phyloP scores from a whole-genome alignment of 2,113 vertebrate genomes.

The Vireo altiloquus region DNA sequence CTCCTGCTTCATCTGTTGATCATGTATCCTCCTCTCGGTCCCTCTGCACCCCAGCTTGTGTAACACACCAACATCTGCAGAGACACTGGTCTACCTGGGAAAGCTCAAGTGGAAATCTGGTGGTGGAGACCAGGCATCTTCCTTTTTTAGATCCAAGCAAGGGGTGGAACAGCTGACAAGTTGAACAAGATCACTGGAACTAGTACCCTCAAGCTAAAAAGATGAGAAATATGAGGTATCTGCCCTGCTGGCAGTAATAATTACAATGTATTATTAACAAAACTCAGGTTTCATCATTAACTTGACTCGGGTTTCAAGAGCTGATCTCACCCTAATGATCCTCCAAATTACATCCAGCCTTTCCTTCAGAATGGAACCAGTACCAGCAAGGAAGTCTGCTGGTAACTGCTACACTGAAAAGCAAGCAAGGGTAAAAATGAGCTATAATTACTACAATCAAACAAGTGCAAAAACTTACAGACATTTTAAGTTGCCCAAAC shows the following conservation, averaged over 20 bases:
- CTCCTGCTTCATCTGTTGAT: conserved; percentile 25
- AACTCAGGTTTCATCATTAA: conserved; percentile 56
- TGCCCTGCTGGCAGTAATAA: conserved; percentile 4
- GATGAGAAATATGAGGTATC: conserved; percentile 10
- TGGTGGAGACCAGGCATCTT: not conserved
- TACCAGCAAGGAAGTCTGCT: not conserved
- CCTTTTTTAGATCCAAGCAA: not conserved
- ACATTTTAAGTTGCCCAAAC: not conserved
- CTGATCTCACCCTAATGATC: conserved; percentile 13
- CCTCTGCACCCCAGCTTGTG: not conserved
- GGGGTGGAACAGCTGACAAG: not conserved
- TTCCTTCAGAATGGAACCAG: not conserved
- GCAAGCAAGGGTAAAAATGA: not conserved
- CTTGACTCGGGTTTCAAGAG: conserved; percentile 2
- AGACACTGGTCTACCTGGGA: not conserved
- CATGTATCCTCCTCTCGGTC: not conserved
- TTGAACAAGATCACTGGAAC: not conserved
- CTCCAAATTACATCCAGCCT: not conserved
- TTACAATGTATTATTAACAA: conserved; percentile 51
- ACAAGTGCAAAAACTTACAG: not conserved
- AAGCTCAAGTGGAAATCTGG: not conserved
- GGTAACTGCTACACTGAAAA: not conserved
- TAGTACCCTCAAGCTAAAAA: not conserved
- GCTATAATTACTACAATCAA: not conserved
- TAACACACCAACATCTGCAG: rapidly evolving